Base-by-base conservation (phyloP, 1,140 invertebrate genomes). In the Panagrolaimus sp. region DNA sequence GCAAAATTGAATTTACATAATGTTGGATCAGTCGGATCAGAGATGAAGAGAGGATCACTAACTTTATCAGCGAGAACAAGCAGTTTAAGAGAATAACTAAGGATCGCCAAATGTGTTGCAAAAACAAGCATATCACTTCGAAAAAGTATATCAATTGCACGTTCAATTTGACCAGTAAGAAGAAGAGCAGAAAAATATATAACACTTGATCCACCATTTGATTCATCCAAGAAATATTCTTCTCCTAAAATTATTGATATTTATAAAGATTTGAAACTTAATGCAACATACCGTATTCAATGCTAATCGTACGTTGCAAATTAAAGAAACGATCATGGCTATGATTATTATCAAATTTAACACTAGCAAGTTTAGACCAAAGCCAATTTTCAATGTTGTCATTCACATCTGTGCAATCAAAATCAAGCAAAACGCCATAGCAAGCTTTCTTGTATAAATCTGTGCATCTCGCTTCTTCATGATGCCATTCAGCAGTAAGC, bases 141-240 rank as follows among this genome's bases (percentile, higher is more conserved):
- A 46, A 68, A 72, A 15, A 79, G 52, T 28, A 73, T 45, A 26
- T 77, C 69, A 17, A 82, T 73, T 5, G 77, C 79, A 28, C 79
- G 44, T 67, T 82, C 80, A 15, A 82, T 71, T 65, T 82, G 80
- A 12, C 80, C 80, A 21, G 82, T 78, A 1, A 82, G 74, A 67
- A 75, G 65, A 12, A 82, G 77, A 52, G 73, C 82, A 21, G 82
- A 73, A 55, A 78, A 82, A 63, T 75, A 82, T 14, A 80, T 55
- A 17, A 70, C 46, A 52, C 45, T 72, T 28, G 72, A 71, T 9
- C 74, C 71, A 3, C 69, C 67, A 14, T 58, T 58, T 17, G 14
- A 12, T n/a, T 73, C 63, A 14, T 68, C 70, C 62, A 82, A 73
- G 64, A 82, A 82, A 44, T 83, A 82, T 7, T 72, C 64, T 69